These are phyloP conservation scores for Zophobas morio DNA, from an alignment of 1,140 invertebrate species.

Conservation along the genomic window DNA sequence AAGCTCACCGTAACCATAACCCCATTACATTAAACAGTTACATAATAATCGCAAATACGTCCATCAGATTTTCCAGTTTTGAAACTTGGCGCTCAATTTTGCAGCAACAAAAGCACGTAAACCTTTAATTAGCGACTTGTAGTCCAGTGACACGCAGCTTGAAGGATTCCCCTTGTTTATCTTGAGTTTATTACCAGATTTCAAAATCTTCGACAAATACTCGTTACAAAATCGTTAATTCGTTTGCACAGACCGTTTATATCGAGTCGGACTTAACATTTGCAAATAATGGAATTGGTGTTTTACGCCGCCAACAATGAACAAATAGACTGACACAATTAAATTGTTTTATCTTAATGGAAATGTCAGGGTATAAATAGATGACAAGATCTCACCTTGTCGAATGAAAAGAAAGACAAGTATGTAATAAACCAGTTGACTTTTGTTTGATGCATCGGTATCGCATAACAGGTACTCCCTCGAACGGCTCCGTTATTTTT, in stretches of 20 bases:
- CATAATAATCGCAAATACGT: too few relatives aligned
- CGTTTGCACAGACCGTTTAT: conserved; percentile 13
- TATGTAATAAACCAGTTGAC: too few relatives aligned
- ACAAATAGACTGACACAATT: neutral
- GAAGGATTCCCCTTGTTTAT: neutral
- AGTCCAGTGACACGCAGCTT: neutral
- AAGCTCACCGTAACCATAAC: too few relatives aligned
- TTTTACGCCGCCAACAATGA: neutral
- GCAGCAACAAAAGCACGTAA: too few relatives aligned
- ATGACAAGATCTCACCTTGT: neutral
- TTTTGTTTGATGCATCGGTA: too few relatives aligned
- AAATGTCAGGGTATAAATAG: conserved; percentile 2
- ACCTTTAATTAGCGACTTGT: neutral
- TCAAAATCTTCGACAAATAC: conserved; percentile 11
- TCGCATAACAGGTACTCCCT: too few relatives aligned
- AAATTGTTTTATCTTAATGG: neutral
- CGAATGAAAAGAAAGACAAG: too few relatives aligned
- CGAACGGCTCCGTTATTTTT: neutral
- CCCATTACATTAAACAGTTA: too few relatives aligned
- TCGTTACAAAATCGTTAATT: conserved; percentile 12
- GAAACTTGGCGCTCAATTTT: too few relatives aligned
- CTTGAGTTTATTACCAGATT: conserved; percentile 3
- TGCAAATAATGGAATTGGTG: conserved; percentile 11
- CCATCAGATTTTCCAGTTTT: too few relatives aligned
- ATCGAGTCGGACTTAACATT: conserved; percentile 4